Evolutionary conservation across 2,888 invertebrate genomes (phyloP), one percentile per base, ranked within the genome.

Genomic region (Beris morrisii): DNA sequence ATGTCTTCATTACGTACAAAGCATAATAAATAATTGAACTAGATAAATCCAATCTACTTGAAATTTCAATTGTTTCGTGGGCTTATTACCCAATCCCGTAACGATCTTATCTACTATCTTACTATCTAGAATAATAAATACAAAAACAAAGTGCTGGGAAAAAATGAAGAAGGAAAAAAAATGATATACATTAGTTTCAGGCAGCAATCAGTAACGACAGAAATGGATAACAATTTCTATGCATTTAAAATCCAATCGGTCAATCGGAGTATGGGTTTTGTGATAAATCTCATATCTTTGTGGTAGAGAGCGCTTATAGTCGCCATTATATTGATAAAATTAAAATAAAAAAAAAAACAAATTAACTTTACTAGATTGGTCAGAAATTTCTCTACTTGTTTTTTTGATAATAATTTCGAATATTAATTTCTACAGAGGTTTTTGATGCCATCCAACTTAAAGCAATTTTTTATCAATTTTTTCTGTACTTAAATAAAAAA

Each of bases 21-120:
- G 11, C 38, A 61, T 59, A 30, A 59, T 59, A 44, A 59, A 59
- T 32, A 61, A 52, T 61, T 61, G 61, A 61, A 61, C 61, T 61
- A 61, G 61, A 61, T 61, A 61, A 52, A 61, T 52, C 52, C 52
- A 52, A 15, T 54, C 31, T 52, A 61, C 61, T 61, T 38, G 61
- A 61, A 61, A 61, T 50, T 38, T 52, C 61, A 61, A 61, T 61
- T 61, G 61, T 61, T 61, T 59, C 46, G 12, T 13, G 46, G 32
- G 61, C 50, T 61, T 61, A 61, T 38, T 31, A 38, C 38, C 43
- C 50, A 61, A 50, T 50, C 58, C 46, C 13, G 50, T 13, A 6
- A 4, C 43, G 61, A 61, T 61, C 61, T 61, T 61, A 61, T 61
- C 61, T 50, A 38, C 15, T 61, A 52, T 61, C 58, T 45, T 58